phyloP scores from a whole-genome alignment of 2,888 invertebrate genomes.

The Lacanobia wlatinum region DNA sequence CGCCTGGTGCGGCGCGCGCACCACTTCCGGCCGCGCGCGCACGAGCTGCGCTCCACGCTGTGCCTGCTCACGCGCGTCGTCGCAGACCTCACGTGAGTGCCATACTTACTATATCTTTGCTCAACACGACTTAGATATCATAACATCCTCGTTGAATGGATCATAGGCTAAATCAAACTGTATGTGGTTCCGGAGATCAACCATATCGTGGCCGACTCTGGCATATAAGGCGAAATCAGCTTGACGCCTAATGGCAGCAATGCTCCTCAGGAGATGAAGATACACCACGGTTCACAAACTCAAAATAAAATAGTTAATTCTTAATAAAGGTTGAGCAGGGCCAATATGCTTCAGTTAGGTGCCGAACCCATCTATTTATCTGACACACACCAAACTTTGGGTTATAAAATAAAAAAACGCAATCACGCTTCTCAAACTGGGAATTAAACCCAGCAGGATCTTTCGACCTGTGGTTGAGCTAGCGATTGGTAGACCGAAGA shows the following conservation, averaged over 20 bases:
- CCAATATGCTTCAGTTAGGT: background rate
- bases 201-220: background rate
- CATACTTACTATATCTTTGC: background rate
- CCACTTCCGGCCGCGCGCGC: constrained; percentile 92
- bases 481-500: background rate
- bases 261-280: background rate
- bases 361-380: background rate
- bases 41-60: constrained; percentile 96
- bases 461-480: background rate
- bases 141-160: background rate
- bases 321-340: background rate
- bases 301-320: background rate
- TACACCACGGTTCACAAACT: background rate
- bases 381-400: background rate
- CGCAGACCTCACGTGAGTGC: constrained; percentile 97
- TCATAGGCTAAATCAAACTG: background rate
- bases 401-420: background rate
- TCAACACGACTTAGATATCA: background rate
- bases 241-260: background rate
- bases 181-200: background rate
- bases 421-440: background rate
- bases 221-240: background rate
- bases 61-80: constrained; percentile 98
- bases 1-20: constrained; percentile 95
- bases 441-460: background rate